Evolutionary conservation across 2,888 invertebrate species (phyloP).

Genomic region (Onthophagus sagittarius): DNA sequence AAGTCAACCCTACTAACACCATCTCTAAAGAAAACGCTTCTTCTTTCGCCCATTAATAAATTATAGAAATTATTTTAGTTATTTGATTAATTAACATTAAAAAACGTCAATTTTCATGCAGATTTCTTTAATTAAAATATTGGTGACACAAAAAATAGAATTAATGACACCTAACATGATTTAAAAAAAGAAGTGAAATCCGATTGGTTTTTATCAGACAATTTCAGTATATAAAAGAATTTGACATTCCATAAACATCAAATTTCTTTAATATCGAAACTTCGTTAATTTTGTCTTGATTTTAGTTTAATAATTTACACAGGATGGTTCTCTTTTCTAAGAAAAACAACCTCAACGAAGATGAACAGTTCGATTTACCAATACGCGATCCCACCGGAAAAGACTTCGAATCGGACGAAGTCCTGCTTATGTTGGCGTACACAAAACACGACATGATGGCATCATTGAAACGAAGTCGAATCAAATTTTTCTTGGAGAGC

Average conservation of each 20-base stretch:
- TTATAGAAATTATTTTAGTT: neutral
- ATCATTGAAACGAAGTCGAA: neutral
- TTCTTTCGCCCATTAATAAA: neutral
- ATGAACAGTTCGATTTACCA: neutral
- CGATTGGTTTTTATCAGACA: neutral
- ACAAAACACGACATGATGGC: neutral
- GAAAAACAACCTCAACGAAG: no score
- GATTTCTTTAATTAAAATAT: neutral
- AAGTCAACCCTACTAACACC: constrained; percentile 36
- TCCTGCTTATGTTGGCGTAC: constrained; percentile 15
- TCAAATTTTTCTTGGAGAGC: constrained; percentile 3
- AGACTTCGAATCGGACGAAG: neutral
- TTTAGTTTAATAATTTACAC: neutral
- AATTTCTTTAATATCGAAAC: no score
- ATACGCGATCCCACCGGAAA: neutral
- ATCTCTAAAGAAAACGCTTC: constrained; percentile 26
- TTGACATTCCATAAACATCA: no score
- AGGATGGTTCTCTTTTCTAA: no score
- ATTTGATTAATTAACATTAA: neutral
- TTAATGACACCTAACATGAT: no score
- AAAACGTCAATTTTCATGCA: neutral
- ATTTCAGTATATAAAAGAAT: no score
- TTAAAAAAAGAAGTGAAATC: neutral
- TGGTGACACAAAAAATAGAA: no score
- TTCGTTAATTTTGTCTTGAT: neutral